Base-by-base conservation (phyloP, 37 sponge, comb jelly and placozoan species). In the Cladorhizidae sp. region DNA sequence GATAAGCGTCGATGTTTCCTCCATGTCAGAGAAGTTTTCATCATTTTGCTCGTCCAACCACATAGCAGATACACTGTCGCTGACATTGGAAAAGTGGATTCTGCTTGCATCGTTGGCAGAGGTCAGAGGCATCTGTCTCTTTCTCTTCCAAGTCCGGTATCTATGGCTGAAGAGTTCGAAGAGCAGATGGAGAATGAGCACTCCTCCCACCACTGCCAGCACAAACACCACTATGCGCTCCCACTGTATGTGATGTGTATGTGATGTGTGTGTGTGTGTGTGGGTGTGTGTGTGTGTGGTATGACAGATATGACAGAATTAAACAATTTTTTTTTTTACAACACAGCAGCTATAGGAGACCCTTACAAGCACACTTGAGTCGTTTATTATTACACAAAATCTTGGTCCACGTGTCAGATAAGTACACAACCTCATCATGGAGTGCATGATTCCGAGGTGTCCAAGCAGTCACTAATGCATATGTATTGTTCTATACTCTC, bases 111-210 rank as follows among this genome's bases (percentile, higher is more conserved):
- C 32, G 67, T 32, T 33, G 32, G 33, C 18, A 32, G 71, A 41
- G 33, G 71, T 41, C 14, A 9, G 12, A 2, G 15, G 71, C 2
- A 28, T 12, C 35, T 28, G 74, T 42, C 56, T 74, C n/a, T 36
- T 40, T 32, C 74, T 74, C 36, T 28, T 33, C 74, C 54, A 74
- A 1, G 37, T 5, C 36, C 15, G 52, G 42, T 36, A 51, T 15
- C 31, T 51, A 3, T 2, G 2, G 37, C 37, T 14, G 20, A 74
- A 9, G 31, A 51, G 5, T 28, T 74, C 57, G 3, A 54, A 33
- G 36, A 51, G 23, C 18, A 74, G 74, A 38, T 76, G 77, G 63
- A 76, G 15, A 20, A 76, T 15, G 1, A 76, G 77, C 36, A 76
- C 77, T 18, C 40, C 63, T 42, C 33, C 37, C 35, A 79, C 14